Evolutionary conservation across 2,113 vertebrate species (phyloP).

Genomic region (Casuarius casuarius): DNA sequence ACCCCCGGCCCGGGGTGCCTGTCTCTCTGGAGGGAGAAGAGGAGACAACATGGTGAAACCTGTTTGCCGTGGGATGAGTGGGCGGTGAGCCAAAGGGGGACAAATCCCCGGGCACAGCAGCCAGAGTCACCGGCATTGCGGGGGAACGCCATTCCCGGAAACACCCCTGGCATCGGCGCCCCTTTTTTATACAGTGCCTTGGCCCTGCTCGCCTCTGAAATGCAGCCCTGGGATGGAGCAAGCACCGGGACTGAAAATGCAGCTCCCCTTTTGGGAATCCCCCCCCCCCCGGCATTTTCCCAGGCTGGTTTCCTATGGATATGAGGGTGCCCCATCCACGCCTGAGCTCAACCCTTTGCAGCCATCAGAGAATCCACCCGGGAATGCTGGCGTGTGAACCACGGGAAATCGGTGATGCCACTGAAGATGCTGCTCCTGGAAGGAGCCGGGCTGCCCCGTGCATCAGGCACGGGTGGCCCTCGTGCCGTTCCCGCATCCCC

Average conservation of each 20-base stretch:
- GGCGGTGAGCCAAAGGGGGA: fast-evolving
- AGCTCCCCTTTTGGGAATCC: not conserved
- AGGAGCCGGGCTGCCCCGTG: not conserved
- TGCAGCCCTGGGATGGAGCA: not conserved
- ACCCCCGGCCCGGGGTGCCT: slow-evolving; percentile 57
- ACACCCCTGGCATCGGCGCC: not conserved
- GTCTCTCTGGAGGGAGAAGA: slow-evolving; percentile 74
- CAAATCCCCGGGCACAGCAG: fast-evolving
- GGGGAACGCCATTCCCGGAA: not conserved
- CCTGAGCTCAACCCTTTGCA: not conserved
- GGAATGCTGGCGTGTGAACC: fast-evolving
- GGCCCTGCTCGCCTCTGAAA: fast-evolving
- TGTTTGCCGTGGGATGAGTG: fast-evolving
- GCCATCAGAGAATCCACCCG: not conserved
- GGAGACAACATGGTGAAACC: not conserved
- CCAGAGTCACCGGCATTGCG: fast-evolving
- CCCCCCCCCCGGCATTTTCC: not conserved
- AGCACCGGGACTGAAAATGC: fast-evolving
- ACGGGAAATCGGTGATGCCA: not conserved
- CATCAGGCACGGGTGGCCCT: not conserved
- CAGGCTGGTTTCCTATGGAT: not conserved
- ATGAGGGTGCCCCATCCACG: not conserved
- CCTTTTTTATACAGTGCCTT: not conserved
- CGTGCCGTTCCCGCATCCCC: not conserved
- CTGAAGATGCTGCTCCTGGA: not conserved